Evolutionary conservation across 2,888 invertebrate species (phyloP), one percentile per base, ranked within the genome.

Genomic region (Ditylenchus weischeri): DNA sequence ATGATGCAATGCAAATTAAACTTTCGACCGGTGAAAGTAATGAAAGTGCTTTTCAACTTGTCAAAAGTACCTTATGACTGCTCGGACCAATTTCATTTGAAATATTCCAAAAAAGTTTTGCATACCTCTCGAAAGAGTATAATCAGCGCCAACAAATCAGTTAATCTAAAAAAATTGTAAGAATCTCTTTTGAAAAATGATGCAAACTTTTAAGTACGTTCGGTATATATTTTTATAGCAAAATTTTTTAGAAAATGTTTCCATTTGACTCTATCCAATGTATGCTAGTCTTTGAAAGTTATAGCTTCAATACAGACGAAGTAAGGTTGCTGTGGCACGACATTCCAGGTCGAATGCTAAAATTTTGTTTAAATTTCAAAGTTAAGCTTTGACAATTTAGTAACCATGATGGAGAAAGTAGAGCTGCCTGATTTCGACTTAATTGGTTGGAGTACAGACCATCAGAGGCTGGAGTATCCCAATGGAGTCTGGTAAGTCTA

Each of bases 391-490:
- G 11, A 13, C 7, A 54, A 2, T 54, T 23, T 29, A 54, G 59
- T 59, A n/a, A 82, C 82, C 62, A 78, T 83, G 78, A 81, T 83
- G 81, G 83, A 81, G 67, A 78, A 81, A 66, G 78, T 83, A 19
- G 83, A 83, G 65, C 70, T 83, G 51, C 83, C 83, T 11, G 83
- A 83, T 62, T 83, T 83, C 65, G 79, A 79, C 57, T 69, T 82
- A 58, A 78, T 80, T 57, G 79, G 80, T 35, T 83, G 82, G 81
- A 71, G 72, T n/a, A 83, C 80, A 6, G 78, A 78, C 63, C 79
- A 79, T 62, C 75, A 78, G 64, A 60, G 78, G 51, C 68, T 83
- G 29, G 76, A 78, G 62, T 83, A 83, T 63, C 83, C 83, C 3
- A 83, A 83, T 66, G 83, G 83, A 21, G 75, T 83, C 51, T 83